Evolutionary conservation across 2,113 vertebrate genomes (phyloP).

Genomic region (Thalassoma bifasciatum): DNA sequence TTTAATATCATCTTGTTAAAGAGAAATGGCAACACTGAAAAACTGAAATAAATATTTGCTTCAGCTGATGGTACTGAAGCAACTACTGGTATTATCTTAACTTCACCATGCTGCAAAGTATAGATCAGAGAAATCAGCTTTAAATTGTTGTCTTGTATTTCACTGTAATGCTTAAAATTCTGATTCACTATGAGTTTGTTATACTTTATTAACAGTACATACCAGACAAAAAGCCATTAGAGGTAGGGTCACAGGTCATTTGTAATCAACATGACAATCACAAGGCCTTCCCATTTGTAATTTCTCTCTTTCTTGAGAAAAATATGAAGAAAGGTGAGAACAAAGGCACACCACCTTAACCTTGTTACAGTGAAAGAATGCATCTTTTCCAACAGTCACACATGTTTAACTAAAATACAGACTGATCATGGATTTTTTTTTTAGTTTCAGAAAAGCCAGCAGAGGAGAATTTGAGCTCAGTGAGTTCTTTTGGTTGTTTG

Average conservation of each 20-base stretch:
- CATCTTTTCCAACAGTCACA: neutral
- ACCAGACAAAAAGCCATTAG: conserved; percentile 77
- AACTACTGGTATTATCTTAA: too few species aligned
- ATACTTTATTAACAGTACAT: conserved; percentile 33
- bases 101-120: too few species aligned
- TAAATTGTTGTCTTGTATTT: too few species aligned
- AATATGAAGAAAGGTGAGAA: conserved; percentile 53
- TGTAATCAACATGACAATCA: conserved; percentile 49
- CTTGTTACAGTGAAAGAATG: neutral
- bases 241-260: conserved; percentile 49
- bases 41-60: too few species aligned
- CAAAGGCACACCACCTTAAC: neutral
- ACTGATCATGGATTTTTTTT: neutral
- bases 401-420: neutral
- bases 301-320: conserved; percentile 74
- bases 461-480: conserved; percentile 21
- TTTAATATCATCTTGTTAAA: too few species aligned
- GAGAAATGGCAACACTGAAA: too few species aligned
- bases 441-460: conserved; percentile 55
- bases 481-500: conserved; percentile 56
- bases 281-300: conserved; percentile 63
- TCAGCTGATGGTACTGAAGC: too few species aligned
- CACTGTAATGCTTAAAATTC: too few species aligned
- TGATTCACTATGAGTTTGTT: neutral
- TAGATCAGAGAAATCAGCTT: too few species aligned